A percentile compares a stretch with the other conserved stretches of the same genome.
These are phyloP conservation scores for Eilema depressum DNA, from an alignment of 2,888 invertebrate genomes.

Conservation along the genomic window DNA sequence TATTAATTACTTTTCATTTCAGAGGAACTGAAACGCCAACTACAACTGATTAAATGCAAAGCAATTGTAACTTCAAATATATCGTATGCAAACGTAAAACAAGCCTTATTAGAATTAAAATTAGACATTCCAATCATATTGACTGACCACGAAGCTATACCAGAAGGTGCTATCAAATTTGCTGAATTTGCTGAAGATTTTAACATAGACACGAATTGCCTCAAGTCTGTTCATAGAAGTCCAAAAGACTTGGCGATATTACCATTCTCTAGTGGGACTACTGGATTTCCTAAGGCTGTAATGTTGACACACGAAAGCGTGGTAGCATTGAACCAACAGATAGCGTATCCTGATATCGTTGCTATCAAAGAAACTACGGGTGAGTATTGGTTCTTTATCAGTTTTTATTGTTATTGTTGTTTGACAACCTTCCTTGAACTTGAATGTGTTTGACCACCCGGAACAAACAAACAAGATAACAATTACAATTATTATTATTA, in stretches of 20 bases:
- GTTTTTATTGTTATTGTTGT: background rate
- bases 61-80: slow-evolving; percentile 88
- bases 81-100: slow-evolving; percentile 79
- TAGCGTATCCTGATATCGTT: slow-evolving; percentile 71
- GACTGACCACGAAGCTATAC: slow-evolving; percentile 74
- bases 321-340: slow-evolving; percentile 80
- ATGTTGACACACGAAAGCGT: slow-evolving; percentile 88
- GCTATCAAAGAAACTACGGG: slow-evolving; percentile 75
- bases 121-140: slow-evolving; percentile 84
- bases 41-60: slow-evolving; percentile 88
- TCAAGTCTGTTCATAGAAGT: slow-evolving; percentile 75
- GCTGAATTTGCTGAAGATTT: slow-evolving; percentile 87
- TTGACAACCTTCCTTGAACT: background rate
- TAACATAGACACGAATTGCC: slow-evolving; percentile 80
- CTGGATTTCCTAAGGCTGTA: slow-evolving; percentile 93
- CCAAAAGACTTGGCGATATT: slow-evolving; percentile 89
- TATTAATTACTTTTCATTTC: slow-evolving; percentile 54
- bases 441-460: background rate
- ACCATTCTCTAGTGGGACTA: slow-evolving; percentile 96
- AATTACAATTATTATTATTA: background rate
- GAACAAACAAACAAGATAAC: background rate
- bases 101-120: slow-evolving; percentile 80
- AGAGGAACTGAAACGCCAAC: slow-evolving; percentile 91
- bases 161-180: slow-evolving; percentile 88
- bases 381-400: slow-evolving; percentile 47